Base-by-base conservation (phyloP, 2,888 invertebrate species). In the Abscondita cerata region DNA sequence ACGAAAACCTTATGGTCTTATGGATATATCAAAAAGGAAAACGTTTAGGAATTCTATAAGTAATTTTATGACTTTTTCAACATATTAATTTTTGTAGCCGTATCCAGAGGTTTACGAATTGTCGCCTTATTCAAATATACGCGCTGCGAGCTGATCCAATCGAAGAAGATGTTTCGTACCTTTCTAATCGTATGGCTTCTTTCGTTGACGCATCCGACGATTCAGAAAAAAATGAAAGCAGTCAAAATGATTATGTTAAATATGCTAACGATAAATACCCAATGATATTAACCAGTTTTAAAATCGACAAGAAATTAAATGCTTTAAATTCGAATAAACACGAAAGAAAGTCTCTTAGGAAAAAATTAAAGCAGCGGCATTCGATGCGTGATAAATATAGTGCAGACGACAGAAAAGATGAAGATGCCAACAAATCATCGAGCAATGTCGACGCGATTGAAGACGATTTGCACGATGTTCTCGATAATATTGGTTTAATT, bases 401-500 rank as follows among this genome's bases (percentile, higher is more conserved):
- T 31, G 8, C 8, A n/a, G 3, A n/a, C 5, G 4, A 48, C 36
- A 1, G 13, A 19, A 20, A 59, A n/a, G 25, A 25, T 25, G 25
- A 25, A 25, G n/a, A n/a, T n/a, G 58, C 55, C 19, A 47, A 52
- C 9, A 56, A 36, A 12, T 36, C 61, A 1, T 38, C 52, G 1
- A 65, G 67, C 13, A 69, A 67, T n/a, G 59, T 70, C 0, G 70
- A 64, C n/a, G 67, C 68, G 51, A 69, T 73, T 31, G 72, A 73
- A 50, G 67, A 70, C 11, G 70, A 69, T 56, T 50, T 73, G 2
- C 66, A 69, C 12, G 67, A 66, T 11, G 68, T 73, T 15, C 67
- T 73, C 50, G 62, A 53, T 34, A 72, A 73, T 53, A 64, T 74
- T 65, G 69, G 74, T 20, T 52, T 70, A 55, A 59, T 72, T n/a